Percentiles rank a stretch among this genome's conserved stretches.
phyloP scores from a whole-genome alignment of 2,797 vertebrate species.

The Aulostomus chinensis region DNA sequence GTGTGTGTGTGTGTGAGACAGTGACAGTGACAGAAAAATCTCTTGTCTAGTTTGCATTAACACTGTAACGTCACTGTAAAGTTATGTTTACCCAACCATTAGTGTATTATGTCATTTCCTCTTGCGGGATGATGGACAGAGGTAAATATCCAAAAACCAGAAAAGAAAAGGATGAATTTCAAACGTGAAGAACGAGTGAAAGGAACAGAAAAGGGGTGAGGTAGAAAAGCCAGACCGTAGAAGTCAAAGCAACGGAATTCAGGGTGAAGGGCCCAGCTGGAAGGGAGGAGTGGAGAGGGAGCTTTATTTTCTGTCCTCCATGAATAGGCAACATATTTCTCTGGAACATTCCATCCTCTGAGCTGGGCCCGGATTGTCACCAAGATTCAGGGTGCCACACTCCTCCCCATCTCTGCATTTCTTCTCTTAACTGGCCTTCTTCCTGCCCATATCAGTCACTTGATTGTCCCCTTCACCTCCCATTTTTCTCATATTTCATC shows the following conservation, averaged over 20 bases:
- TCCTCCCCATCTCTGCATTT: slow-evolving; percentile 50
- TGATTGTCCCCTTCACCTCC: background rate
- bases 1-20: no score
- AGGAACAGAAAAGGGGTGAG: slow-evolving; percentile 4
- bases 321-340: slow-evolving; percentile 75
- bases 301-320: slow-evolving; percentile 71
- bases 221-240: slow-evolving; percentile 16
- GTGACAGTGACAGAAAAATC: no score
- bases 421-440: slow-evolving; percentile 17
- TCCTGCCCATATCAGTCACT: background rate
- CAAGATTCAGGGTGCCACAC: slow-evolving; percentile 60
- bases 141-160: slow-evolving; percentile 20
- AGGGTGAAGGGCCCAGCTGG: slow-evolving; percentile 21
- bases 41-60: no score
- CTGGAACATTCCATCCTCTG: slow-evolving; percentile 73
- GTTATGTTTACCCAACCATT: no score
- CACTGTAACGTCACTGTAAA: no score
- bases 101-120: no score
- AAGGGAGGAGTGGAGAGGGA: slow-evolving; percentile 19
- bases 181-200: slow-evolving; percentile 1
- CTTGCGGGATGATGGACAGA: slow-evolving; percentile 34
- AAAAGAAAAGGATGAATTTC: background rate
- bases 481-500: background rate
- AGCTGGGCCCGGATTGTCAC: slow-evolving; percentile 62
- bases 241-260: slow-evolving; percentile 14